These are phyloP conservation scores for Scartelaos histophorus DNA, from an alignment of 2,113 vertebrate genomes.

Conservation along the genomic window DNA sequence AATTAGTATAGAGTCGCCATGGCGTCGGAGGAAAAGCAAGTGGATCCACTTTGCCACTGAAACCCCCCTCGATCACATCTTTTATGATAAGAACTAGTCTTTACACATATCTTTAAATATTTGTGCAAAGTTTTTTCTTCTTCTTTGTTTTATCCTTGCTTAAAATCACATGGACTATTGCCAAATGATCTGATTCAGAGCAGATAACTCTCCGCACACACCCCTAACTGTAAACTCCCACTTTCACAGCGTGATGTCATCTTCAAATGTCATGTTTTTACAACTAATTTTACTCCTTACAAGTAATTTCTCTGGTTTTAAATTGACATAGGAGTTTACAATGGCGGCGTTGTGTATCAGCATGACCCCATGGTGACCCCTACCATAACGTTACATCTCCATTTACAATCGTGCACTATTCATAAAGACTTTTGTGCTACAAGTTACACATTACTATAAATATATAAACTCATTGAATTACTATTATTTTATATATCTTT, in stretches of 20 bases:
- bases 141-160: not conserved
- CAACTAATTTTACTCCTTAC: not conserved
- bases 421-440: too few species aligned
- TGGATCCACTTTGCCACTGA: not conserved
- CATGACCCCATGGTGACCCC: not conserved
- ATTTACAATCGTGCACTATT: not conserved
- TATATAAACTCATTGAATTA: not conserved
- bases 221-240: slow-evolving; percentile 7
- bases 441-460: not conserved
- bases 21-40: not conserved
- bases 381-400: not conserved
- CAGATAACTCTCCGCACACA: not conserved
- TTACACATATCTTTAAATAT: too few species aligned
- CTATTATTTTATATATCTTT: not conserved
- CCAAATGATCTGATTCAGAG: slow-evolving; percentile 3
- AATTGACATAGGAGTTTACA: not conserved
- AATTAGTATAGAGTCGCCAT: not conserved
- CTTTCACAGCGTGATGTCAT: not conserved
- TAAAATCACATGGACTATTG: slow-evolving; percentile 1
- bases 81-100: not conserved
- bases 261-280: not conserved
- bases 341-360: not conserved
- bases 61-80: not conserved
- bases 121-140: not conserved
- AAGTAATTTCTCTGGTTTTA: not conserved